phyloP scores from a whole-genome alignment of 2,888 invertebrate genomes.

The Hipparchia semele region DNA sequence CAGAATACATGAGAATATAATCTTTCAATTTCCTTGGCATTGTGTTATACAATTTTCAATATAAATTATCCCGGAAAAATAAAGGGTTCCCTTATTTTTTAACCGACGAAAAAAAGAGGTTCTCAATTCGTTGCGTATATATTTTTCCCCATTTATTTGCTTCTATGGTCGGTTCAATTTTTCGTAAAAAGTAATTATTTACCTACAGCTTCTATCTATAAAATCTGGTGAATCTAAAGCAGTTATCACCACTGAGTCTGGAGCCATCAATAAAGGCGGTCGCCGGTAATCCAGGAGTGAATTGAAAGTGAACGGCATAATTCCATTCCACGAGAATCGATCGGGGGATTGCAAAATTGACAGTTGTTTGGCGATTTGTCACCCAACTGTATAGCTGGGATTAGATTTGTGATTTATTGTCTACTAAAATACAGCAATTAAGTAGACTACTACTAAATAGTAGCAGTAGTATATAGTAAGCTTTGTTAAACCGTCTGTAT shows the following conservation, averaged over 20 bases:
- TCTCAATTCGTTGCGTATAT: too few species aligned
- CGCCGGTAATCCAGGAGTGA: constrained; percentile 43
- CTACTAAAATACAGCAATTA: not conserved
- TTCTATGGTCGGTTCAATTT: too few species aligned
- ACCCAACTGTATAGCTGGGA: constrained; percentile 41
- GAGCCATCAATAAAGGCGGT: constrained; percentile 53
- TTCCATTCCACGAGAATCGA: constrained; percentile 49
- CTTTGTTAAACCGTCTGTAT: too few species aligned
- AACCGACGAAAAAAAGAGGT: too few species aligned
- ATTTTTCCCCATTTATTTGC: too few species aligned
- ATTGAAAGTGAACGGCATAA: constrained; percentile 51
- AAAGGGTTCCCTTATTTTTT: too few species aligned
- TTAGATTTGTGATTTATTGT: constrained; percentile 47
- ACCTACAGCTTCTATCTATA: not conserved
- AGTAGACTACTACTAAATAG: not conserved
- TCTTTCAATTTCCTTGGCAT: too few species aligned
- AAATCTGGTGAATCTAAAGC: constrained; percentile 10
- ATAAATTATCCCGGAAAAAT: too few species aligned
- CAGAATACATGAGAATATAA: too few species aligned
- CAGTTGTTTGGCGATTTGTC: constrained; percentile 50
- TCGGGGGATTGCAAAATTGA: constrained; percentile 47
- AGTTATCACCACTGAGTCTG: constrained; percentile 44
- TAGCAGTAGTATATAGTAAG: not conserved
- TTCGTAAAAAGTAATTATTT: too few species aligned
- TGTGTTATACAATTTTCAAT: too few species aligned